These are phyloP conservation scores for Zoroaster sp. DNA, from an alignment of 53 echinoderm and acorn worm genomes.

Conservation along the genomic window DNA sequence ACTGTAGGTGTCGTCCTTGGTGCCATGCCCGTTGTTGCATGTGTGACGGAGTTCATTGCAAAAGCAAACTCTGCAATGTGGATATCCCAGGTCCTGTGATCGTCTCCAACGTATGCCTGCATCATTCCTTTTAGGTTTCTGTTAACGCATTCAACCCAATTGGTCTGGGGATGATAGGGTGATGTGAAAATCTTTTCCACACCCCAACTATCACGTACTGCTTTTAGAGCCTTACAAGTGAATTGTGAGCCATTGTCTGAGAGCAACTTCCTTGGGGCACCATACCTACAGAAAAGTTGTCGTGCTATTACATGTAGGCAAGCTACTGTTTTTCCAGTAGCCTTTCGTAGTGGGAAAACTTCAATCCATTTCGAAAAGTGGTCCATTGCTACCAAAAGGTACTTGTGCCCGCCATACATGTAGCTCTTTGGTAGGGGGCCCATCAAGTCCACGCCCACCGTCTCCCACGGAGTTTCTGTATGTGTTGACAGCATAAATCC, in stretches of 20 bases:
- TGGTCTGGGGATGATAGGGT: constrained; percentile 62
- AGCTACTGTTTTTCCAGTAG: constrained; percentile 45
- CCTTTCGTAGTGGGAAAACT: constrained; percentile 31
- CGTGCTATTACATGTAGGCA: no score
- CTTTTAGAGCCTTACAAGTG: not conserved
- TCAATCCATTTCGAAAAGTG: no score
- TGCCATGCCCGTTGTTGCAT: constrained; percentile 5
- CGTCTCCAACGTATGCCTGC: constrained; percentile 20
- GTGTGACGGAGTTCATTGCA: constrained; percentile 28
- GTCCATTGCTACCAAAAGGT: no score
- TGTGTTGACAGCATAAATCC: no score
- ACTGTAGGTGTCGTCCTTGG: not conserved
- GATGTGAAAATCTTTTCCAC: constrained; percentile 47
- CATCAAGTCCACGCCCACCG: no score
- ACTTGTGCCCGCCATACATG: no score
- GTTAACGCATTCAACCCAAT: constrained; percentile 71
- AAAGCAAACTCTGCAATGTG: constrained; percentile 59
- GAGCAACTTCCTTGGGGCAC: no score
- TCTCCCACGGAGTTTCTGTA: no score
- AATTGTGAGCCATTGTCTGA: constrained; percentile 74
- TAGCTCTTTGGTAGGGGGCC: no score
- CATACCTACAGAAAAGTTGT: no score
- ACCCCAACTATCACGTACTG: constrained; percentile 41
- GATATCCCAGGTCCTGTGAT: constrained; percentile 60
- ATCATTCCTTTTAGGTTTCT: constrained; percentile 59